phyloP scores from a whole-genome alignment of 2,797 vertebrate species.

The Sparus aurata region DNA sequence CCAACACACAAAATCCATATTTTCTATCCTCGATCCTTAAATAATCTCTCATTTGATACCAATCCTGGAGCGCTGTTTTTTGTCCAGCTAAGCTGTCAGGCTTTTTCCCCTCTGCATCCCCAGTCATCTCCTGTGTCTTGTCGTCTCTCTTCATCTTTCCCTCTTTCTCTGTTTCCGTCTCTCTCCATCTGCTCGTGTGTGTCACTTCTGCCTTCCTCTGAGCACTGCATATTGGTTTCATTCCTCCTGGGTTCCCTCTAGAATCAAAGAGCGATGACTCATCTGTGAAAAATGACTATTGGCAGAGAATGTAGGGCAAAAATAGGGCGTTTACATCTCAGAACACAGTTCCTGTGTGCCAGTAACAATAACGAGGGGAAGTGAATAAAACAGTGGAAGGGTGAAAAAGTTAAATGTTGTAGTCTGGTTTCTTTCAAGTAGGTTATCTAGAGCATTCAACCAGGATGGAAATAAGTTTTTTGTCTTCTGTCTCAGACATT shows the following conservation, averaged over 20 bases:
- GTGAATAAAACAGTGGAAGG: slow-evolving; percentile 49
- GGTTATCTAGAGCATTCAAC: slow-evolving; percentile 28
- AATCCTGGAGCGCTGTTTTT: slow-evolving; percentile 17
- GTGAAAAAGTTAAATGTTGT: slow-evolving; percentile 43
- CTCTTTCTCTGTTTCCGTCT: slow-evolving; percentile 6
- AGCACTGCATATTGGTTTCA: slow-evolving; percentile 53
- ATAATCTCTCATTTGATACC: slow-evolving; percentile 33
- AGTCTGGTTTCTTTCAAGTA: slow-evolving; percentile 54
- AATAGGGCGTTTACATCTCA: slow-evolving; percentile 55
- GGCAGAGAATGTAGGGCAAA: slow-evolving; percentile 57
- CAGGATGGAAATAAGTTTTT: slow-evolving; percentile 27
- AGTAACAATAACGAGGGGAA: slow-evolving; percentile 50
- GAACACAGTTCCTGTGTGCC: slow-evolving; percentile 40
- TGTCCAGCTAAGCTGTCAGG: slow-evolving; percentile 25
- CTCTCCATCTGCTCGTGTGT: slow-evolving; percentile 45
- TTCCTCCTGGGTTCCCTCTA: slow-evolving; percentile 55
- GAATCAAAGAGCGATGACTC: slow-evolving; percentile 72
- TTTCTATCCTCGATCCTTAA: slow-evolving; percentile 11
- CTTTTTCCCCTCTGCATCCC: neutral
- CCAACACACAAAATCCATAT: slow-evolving; percentile 1
- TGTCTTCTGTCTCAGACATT: slow-evolving; percentile 17
- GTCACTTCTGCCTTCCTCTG: slow-evolving; percentile 36
- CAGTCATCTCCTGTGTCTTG: slow-evolving; percentile 22
- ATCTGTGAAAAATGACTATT: slow-evolving; percentile 61
- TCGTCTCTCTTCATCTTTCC: neutral